These are phyloP conservation scores for Polypterus bichir DNA, from an alignment of 2,113 vertebrate species.

Conservation along the genomic window DNA sequence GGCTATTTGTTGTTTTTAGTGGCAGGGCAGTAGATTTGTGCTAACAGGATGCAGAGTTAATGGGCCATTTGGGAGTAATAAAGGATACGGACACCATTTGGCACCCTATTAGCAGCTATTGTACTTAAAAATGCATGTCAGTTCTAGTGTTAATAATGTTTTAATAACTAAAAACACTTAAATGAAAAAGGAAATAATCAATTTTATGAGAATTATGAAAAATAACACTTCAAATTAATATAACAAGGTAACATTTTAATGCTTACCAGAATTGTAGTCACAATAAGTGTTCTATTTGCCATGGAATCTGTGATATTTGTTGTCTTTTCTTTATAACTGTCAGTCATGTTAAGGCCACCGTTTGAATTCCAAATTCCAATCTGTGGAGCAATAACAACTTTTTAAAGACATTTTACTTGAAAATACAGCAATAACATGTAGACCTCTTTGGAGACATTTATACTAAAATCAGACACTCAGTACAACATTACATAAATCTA, in stretches of 20 bases:
- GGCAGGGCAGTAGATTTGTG: too few species aligned
- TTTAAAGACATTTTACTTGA: background rate
- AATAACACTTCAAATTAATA: background rate
- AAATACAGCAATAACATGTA: slow-evolving; percentile 2
- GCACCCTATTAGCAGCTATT: too few species aligned
- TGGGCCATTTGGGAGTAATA: too few species aligned
- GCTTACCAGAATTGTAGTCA: slow-evolving; percentile 95
- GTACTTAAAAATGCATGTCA: too few species aligned
- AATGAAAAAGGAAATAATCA: background rate
- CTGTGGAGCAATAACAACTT: slow-evolving; percentile 36
- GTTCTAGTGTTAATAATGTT: too few species aligned
- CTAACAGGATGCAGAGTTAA: too few species aligned
- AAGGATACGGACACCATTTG: too few species aligned
- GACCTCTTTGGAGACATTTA: too few species aligned
- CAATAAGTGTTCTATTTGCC: slow-evolving; percentile 84
- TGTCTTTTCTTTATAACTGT: slow-evolving; percentile 65
- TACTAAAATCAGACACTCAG: too few species aligned
- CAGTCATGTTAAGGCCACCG: slow-evolving; percentile 86
- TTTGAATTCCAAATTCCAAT: slow-evolving; percentile 94
- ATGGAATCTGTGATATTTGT: slow-evolving; percentile 80
- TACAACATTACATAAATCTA: too few species aligned
- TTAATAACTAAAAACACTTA: background rate
- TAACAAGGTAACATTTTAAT: background rate
- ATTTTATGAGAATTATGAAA: background rate
- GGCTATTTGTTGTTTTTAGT: too few species aligned